Conservation (phyloP, 2,113 vertebrate genomes). For the Scytalopus superciliaris region DNA sequence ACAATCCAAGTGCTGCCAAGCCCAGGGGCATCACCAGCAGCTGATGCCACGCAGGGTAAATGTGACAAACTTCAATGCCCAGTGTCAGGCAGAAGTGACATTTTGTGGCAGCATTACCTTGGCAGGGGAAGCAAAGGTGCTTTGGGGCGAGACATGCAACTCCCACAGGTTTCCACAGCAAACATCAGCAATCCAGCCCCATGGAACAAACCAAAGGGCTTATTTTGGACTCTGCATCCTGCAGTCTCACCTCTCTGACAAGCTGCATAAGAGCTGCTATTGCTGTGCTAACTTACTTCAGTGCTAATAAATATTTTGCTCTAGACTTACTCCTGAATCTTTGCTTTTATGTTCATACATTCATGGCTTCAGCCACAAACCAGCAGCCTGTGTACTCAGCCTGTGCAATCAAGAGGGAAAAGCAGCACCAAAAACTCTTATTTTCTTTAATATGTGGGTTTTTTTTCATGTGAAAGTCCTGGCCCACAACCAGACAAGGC, state of each 20-base stretch:
- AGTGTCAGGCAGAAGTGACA: fast-evolving
- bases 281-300: neutral
- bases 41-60: neutral
- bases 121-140: neutral
- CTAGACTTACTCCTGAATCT: neutral
- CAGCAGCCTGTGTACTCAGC: fast-evolving
- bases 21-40: neutral
- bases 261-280: fast-evolving
- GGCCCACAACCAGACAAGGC: neutral
- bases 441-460: fast-evolving
- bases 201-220: fast-evolving
- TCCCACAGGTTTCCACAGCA: neutral
- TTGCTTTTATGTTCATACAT: neutral
- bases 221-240: neutral
- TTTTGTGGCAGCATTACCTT: neutral
- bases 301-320: neutral
- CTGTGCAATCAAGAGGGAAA: fast-evolving
- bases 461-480: fast-evolving
- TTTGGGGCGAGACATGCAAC: no score
- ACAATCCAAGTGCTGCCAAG: neutral
- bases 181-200: neutral
- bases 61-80: neutral
- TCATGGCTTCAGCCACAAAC: fast-evolving
- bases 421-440: neutral
- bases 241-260: neutral